Base-by-base conservation (phyloP, 2,113 vertebrate genomes). In the Eudyptes chrysolophus region DNA sequence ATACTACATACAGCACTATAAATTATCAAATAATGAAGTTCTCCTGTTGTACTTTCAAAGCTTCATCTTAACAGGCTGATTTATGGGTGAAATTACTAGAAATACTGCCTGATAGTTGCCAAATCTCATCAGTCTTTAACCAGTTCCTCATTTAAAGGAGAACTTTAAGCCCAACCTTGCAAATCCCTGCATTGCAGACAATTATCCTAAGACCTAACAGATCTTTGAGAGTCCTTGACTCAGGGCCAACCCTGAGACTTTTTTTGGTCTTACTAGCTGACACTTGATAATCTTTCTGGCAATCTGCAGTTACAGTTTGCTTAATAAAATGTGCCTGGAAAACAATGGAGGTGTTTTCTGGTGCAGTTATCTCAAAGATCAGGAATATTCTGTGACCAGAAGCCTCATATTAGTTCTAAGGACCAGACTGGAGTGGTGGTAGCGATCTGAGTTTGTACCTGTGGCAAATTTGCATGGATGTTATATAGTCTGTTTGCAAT, bases 21-120 rank as follows among this genome's bases (percentile, higher is more conserved):
- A 97, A 96, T 97, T 94, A 94, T 79, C 87, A 90, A 96, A 96
- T 94, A 95, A 97, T 89, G 61, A 97, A 95, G 85, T 96, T 94
- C 89, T 95, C 94, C 92, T 90, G 81, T 88, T 96, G 77, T 95
- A 68, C 58, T 97, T 97, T 96, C 84, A 94, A 96, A 95, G 93
- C 66, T 84, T 94, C 89, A 93, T 95, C 93, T 82, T 95, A 94
- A 84, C 90, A 91, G 80, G 34, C 97, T 94, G 90, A 96, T 94
- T 96, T 96, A 95, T 94, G 71, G 85, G 62, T 86, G 68, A 97
- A 96, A 96, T 94, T 86, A 96, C 94, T 97, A 87, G 87, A 93
- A 95, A 75, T 82, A 85, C 46, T 89, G 58, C 83, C 83, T 93
- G 62, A 81, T 65, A 75, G 85, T 88, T 94, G 80, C 94, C 95